Base-by-base conservation (phyloP, 92 coral and sea anemone genomes). In the Siderastrea siderea region DNA sequence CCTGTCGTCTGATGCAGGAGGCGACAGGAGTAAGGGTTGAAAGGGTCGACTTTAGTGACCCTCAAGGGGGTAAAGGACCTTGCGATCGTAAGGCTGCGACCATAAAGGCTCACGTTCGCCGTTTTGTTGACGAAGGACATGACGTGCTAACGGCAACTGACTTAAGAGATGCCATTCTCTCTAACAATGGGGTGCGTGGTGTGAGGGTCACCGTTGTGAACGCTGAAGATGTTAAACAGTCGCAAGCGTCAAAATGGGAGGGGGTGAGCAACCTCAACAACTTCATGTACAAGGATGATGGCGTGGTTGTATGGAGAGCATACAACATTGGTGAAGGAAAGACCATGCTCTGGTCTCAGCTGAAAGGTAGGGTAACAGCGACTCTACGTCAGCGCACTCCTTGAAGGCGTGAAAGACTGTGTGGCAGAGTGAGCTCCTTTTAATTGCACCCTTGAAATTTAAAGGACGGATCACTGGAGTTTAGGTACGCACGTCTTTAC, bases 71-170 rank as follows among this genome's bases (percentile, higher is more conserved):
- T 4, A 90, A 87, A 80, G 93, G 87, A 65, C 60, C 88, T 38
- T 86, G 91, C 64, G 94, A 91, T 81, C 44, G 92, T 51, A 91
- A 86, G 69, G 94, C 94, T 15, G 94, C 92, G 16, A 81, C 83
- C 8, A 69, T 91, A 7, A 91, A 91, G 68, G 94, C 88, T 6
- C 92, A 88, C 54, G 86, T 91, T 62, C 80, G 89, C 14, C 59
- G 83, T 64, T 91, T 74, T 74, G 58, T 91, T 19, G 65, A 82
- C 65, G 93, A 91, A 71, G 93, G 94, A 15, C 83, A 91, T 70
- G 83, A 91, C 49, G 89, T 88, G 43, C 19, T 71, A 15, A 82
- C 86, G 55, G 91, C 95, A 26, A 72, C 59, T 67, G 88, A 92
- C 77, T 47, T 92, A 1, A 55, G 64, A 59, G 85, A 90, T 69